Evolutionary conservation across 2,797 vertebrate species (phyloP), one percentile per base, ranked within the genome.

Genomic region (Anabas testudineus): DNA sequence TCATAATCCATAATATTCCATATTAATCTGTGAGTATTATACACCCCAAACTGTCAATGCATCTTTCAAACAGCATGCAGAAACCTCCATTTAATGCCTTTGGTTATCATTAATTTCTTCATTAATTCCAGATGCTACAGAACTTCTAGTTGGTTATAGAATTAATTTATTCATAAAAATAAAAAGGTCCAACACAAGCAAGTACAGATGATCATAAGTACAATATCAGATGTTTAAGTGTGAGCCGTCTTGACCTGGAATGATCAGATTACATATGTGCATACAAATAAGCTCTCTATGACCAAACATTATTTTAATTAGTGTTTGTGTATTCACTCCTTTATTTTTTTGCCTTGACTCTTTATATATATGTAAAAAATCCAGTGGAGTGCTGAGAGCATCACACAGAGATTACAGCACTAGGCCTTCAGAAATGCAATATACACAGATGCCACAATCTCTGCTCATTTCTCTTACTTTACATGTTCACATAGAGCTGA

Each of bases 241-340:
- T 6, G 22, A 71, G 41, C 22, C 65, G 57, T 55, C 3, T n/a
- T 10, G 64, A 65, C 74, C 26, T 71, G 88, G 88, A 93, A 92
- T 91, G 86, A 81, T 62, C 67, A 18, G 18, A 68, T 66, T 30
- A 70, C 48, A 51, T 45, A 39, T 39, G 39, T 55, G 67, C 53
- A 28, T n/a, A 72, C 60, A 65, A 56, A 76, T 46, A 12, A 39
- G 19, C 57, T 48, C 24, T 26, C 7, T 16, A 65, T 34, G 62
- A 59, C 74, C 74, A 78, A 67, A 70, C 57, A 55, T 76, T 53
- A 28, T 65, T 1, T 13, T 30, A 39, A 74, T 61, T 81, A 80
- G 77, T 83, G 68, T 80, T 74, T 42, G 76, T 80, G 74, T 67
- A 61, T 69, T 73, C 55, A 75, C 37, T 37, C 57, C 19, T 21